These are phyloP conservation scores for Cossypha heuglini DNA, from an alignment of 2,797 vertebrate genomes.

Conservation along the genomic window DNA sequence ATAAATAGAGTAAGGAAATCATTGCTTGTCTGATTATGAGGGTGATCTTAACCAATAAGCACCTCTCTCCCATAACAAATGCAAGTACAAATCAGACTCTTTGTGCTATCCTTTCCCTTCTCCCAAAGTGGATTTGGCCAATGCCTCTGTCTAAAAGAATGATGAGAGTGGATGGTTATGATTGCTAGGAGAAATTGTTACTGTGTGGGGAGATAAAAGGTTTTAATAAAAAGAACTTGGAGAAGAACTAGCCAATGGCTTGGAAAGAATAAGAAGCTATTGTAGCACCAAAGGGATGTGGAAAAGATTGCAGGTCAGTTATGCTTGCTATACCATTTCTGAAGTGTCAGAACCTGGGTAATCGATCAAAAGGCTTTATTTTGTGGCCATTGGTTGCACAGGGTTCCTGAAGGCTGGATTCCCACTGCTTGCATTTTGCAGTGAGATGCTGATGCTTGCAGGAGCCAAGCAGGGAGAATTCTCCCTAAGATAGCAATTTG, in stretches of 20 bases:
- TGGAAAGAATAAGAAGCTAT: not conserved
- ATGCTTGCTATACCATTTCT: not conserved
- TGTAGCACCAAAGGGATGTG: not conserved
- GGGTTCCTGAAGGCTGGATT: not conserved
- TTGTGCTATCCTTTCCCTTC: not conserved
- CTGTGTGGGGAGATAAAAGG: not conserved
- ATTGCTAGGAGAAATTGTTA: not conserved
- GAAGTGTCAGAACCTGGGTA: not conserved
- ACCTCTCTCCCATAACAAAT: conserved; percentile 16
- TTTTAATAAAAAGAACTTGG: conserved; percentile 10
- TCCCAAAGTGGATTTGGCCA: not conserved
- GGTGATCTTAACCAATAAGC: conserved; percentile 5
- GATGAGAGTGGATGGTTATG: not conserved
- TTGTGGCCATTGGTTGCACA: not conserved
- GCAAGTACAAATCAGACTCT: not conserved
- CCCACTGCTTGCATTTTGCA: not conserved
- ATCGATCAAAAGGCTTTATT: not conserved
- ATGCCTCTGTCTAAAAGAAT: not conserved
- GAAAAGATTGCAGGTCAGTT: not conserved
- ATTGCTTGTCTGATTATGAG: not conserved
- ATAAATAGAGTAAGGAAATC: conserved; percentile 41
- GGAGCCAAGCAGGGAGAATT: not conserved
- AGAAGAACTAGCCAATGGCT: not conserved
- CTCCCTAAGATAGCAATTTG: not conserved
- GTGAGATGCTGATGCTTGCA: not conserved